phyloP scores from a whole-genome alignment of 1,140 invertebrate species.

The Chrysomallon squamiferum region DNA sequence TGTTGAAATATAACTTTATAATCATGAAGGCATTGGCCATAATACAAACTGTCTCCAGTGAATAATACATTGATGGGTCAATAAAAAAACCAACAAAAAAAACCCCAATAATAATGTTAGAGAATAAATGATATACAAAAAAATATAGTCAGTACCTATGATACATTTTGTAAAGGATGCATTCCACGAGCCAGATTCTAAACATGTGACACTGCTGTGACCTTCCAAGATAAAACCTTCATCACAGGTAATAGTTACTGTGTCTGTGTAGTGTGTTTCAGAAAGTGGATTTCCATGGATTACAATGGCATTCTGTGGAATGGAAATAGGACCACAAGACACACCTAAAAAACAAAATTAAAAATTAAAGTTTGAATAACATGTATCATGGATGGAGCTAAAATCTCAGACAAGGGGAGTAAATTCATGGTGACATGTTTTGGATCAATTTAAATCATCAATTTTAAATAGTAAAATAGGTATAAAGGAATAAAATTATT shows the following conservation, averaged over 20 bases:
- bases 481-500: no score
- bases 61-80: no score
- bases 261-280: not conserved
- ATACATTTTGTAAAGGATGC: not conserved
- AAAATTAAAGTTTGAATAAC: not conserved
- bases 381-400: not conserved
- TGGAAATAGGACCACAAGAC: not conserved
- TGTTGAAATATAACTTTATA: no score
- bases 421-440: no score
- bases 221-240: not conserved
- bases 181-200: not conserved
- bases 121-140: no score
- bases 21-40: no score
- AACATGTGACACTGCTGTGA: not conserved
- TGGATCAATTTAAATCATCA: no score
- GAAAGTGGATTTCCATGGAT: not conserved
- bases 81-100: no score
- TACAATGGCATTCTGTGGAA: not conserved
- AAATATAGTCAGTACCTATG: no score
- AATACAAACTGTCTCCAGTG: no score
- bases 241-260: not conserved
- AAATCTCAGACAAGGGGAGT: slow-evolving; percentile 4
- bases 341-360: not conserved
- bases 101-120: no score
- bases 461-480: no score